Evolutionary conservation across 2,888 invertebrate genomes (phyloP), one percentile per base, ranked within the genome.

Genomic region (Drosophila pseudotakahashii): DNA sequence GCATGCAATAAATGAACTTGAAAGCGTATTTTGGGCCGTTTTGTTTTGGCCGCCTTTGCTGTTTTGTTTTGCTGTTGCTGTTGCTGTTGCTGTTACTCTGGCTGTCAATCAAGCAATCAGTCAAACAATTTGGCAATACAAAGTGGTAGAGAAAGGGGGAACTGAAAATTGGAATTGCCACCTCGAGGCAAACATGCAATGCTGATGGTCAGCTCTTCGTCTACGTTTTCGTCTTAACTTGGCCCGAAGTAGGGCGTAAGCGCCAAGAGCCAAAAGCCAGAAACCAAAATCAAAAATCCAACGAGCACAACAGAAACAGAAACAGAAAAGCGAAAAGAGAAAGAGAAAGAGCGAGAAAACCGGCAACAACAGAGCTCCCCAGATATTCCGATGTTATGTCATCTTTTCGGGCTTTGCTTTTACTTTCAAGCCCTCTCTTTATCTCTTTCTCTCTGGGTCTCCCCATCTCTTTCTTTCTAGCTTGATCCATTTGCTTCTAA

Each of bases 211-310:
- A 10, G 36, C 11, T 34, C 34, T 34, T 11, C 42, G 42, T 42
- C 42, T 10, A 19, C 32, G 30, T n/a, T 39, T 62, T 32, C 34
- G 62, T 26, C 48, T 62, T 39, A 48, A 26, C 62, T 34, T 41
- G 47, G 64, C 48, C 34, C 48, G 11, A 42, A 64, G 59, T 80
- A 70, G 86, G 86, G 82, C 83, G 83, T 72, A 63, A 64, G 74
- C 70, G 67, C 57, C 71, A 73, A 68, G 63, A 59, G 14, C 53
- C 72, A 55, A n/a, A n/a, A n/a, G 67, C 57, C 71, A 73, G 66
- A 61, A 59, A n/a, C 53, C 72, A 55, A 67, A 42, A 34, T 2
- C 32, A 3, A 10, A 68, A 66, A 53, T 14, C 51, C 72, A 53
- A 67, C 62, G 41, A 72, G 75, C 62, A 50, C 44, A 58, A 59